Base-by-base conservation (phyloP, 1,140 invertebrate genomes). In the Drosophila orena region DNA sequence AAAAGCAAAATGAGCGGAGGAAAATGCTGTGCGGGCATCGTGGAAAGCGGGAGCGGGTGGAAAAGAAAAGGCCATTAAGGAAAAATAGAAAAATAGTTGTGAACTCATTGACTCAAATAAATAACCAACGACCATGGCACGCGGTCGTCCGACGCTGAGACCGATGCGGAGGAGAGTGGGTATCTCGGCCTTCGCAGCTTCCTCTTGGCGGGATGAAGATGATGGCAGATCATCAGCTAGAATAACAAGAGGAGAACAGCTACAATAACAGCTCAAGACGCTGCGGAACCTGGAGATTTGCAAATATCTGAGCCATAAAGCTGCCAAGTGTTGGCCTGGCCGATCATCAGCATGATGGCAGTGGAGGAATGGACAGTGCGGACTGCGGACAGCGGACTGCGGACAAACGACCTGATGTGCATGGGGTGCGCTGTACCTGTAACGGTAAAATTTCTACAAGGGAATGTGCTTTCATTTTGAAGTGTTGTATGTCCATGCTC, bases 401-500 rank as follows among this genome's bases (percentile, higher is more conserved):
- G 78, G 78, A 81, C 81, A 88, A 88, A 86, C 83, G 83, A 86
- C 80, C 75, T 70, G 65, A 64, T 62, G 64, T 68, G 61, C 72
- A 76, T 76, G 61, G 73, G 72, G 59, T 76, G 71, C 60, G 62
- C 74, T 56, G 74, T 69, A 77, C 64, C 74, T 77, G 59, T 88
- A 89, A 89, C 84, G 84, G 84, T 89, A 89, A 75, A 89, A 85
- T 89, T 84, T 89, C 84, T 89, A 84, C 84, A 89, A 89, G 84
- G 84, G 85, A 89, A 89, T 89, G 85, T 90, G 84, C 84, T 89
- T 89, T 89, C 85, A 89, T 89, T 89, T 89, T 90, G 84, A 88
- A 89, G 84, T 88, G 84, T 88, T 89, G 81, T 84, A 60, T 77
- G 75, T 86, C 74, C 81, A 75, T 77, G 57, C 77, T 64, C 77